Evolutionary conservation across 2,797 vertebrate genomes (phyloP).

Genomic region (Malurus splendens): DNA sequence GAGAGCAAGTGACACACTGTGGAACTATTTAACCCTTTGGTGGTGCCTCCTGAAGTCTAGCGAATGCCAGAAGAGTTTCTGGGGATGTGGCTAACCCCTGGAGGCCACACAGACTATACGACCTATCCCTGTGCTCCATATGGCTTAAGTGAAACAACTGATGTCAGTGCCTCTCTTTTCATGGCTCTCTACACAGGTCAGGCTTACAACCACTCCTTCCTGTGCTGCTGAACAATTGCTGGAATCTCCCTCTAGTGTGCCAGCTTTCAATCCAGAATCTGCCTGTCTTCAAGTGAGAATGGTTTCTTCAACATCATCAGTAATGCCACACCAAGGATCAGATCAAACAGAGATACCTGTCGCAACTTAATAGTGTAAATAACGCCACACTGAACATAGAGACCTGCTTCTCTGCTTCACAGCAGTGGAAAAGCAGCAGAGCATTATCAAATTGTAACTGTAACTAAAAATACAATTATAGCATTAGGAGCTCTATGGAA

Average conservation of each 20-base stretch:
- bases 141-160: background rate
- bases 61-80: background rate
- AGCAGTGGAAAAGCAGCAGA: background rate
- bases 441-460: background rate
- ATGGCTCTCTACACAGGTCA: background rate
- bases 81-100: background rate
- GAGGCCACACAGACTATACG: background rate
- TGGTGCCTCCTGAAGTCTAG: background rate
- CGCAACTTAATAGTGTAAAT: background rate
- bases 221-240: background rate
- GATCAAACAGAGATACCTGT: background rate
- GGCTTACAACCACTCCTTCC: background rate
- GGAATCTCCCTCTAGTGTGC: background rate
- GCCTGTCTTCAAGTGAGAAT: background rate
- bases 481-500: background rate
- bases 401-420: background rate
- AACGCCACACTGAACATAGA: background rate
- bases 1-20: background rate
- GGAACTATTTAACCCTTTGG: slow-evolving; percentile 28
- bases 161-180: background rate
- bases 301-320: background rate
- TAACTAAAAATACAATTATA: background rate
- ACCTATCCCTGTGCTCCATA: background rate
- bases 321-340: slow-evolving; percentile 17
- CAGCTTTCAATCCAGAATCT: background rate